Evolutionary conservation across 92 coral and sea anemone genomes (phyloP).

Genomic region (Palythoa grandiflora): DNA sequence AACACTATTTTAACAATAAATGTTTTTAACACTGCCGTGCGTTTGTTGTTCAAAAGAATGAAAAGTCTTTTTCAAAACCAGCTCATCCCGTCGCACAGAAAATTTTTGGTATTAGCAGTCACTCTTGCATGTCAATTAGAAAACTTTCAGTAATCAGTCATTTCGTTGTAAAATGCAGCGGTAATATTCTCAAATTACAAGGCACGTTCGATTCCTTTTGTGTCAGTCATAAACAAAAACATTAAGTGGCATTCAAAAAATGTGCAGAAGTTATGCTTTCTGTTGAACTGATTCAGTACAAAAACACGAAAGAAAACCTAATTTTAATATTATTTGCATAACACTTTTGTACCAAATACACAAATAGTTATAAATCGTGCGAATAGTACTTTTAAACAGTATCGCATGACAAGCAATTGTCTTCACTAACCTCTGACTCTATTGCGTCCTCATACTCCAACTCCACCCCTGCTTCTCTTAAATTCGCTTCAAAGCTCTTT

Average conservation of each 20-base stretch:
- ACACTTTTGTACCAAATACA: not conserved
- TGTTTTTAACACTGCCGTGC: too few species aligned
- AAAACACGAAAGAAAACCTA: not conserved
- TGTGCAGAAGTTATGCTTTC: not conserved
- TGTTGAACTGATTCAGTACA: not conserved
- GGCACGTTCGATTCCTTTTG: too few species aligned
- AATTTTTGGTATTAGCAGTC: too few species aligned
- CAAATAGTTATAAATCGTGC: not conserved
- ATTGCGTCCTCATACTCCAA: conserved; percentile 87
- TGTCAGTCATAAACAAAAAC: not conserved
- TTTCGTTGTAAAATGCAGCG: too few species aligned
- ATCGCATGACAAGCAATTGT: not conserved
- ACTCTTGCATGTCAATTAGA: too few species aligned
- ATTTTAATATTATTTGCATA: not conserved
- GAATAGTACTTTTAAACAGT: not conserved
- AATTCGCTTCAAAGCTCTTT: conserved; percentile 71
- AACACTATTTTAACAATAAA: too few species aligned
- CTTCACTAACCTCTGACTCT: conserved; percentile 74
- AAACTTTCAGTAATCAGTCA: too few species aligned
- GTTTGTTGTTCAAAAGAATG: too few species aligned
- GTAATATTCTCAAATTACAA: too few species aligned
- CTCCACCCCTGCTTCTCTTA: conserved; percentile 76
- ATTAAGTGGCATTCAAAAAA: not conserved
- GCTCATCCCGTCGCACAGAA: too few species aligned
- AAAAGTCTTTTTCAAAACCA: too few species aligned